Base-by-base conservation (phyloP, 1,140 invertebrate genomes). In the Drosophila kohkoa region DNA sequence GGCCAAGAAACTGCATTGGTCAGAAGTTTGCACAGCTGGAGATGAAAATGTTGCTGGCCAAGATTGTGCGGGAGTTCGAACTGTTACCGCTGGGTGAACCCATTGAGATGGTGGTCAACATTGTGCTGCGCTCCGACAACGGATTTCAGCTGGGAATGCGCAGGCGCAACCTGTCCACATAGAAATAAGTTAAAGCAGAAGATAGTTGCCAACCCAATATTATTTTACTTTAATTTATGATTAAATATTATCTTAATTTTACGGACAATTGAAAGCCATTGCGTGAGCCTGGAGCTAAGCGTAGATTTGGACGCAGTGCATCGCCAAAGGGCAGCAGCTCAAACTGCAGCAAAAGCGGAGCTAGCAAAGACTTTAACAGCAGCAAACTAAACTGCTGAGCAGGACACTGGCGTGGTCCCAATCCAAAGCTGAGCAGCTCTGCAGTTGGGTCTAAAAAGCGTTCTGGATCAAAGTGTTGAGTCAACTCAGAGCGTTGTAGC, bases 1-100 rank as follows among this genome's bases (percentile, higher is more conserved):
- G 96, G 8, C 94, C 94, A 0, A 93, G 96, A 52, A 96, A 96
- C 81, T 96, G 96, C 78, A 95, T 96, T 28, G 96, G 95, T 1
- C 91, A 92, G 59, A 92, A 90, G 64, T 92, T 91, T 32, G 91
- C 92, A 10, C 79, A 79, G 60, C 60, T 92, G 45, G 88, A 92
- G 71, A 92, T 92, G 79, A 92, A 92, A 58, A 79, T 76, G 57
- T 49, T 90, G 54, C 52, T 93, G 63, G 78, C 82, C n/a, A 92
- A 92, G 71, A 74, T 93, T 20, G 64, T 93, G 16, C 55, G 81
- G 1, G 77, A 77, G 28, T 92, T 73, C 38, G 81, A 92, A 57
- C 64, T 95, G 15, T 72, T 93, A n/a, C 93, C 93, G 0, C 54
- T 95, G 10, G 91, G 91, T n/a, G 69, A 79, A 11, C 45, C 75